Evolutionary conservation across 2,113 vertebrate species (phyloP), one percentile per base, ranked within the genome.

Genomic region (Phalacrocorax carbo): DNA sequence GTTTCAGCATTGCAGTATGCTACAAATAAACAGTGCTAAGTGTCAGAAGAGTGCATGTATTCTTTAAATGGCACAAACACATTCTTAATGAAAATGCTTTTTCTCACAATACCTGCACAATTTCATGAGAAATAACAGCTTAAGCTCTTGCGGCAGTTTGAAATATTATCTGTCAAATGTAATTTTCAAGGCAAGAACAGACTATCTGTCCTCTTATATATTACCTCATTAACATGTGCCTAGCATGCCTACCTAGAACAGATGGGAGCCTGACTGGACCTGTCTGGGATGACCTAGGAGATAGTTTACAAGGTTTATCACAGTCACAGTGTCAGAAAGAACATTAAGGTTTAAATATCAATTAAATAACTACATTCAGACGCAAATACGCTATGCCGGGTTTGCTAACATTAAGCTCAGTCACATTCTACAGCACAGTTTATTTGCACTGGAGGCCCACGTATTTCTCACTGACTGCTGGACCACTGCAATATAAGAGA

Each of bases 121-220:
- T 38, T 79, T 69, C 23, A 8, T 32, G n/a, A 38, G 84, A 38
- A 68, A n/a, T 15, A 89, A 70, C 49, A 78, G 60, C 82, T 80
- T 61, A 71, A 38, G 38, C 62, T 95, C 73, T 65, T 42, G 40
- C 29, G 86, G 71, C 48, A 85, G 46, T 57, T 40, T 75, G 40
- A 82, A 80, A 60, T 48, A 61, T 23, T 79, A 70, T 40, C 57
- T 91, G 55, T 65, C 65, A 94, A 88, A 88, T 11, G 10, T 44
- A 82, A 90, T 93, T 93, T 93, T 73, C 19, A 18, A 83, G 38
- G 64, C 58, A 91, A 94, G 55, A 95, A 61, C 20, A 96, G 75
- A 48, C 62, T 70, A 40, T 25, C 51, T 73, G 68, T 60, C 62
- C 58, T 72, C 54, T 82, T 90, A 38, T 4, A 49, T 66, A 64